Evolutionary conservation across 2,888 invertebrate genomes (phyloP).

Genomic region (Gastrophysa polygoni): DNA sequence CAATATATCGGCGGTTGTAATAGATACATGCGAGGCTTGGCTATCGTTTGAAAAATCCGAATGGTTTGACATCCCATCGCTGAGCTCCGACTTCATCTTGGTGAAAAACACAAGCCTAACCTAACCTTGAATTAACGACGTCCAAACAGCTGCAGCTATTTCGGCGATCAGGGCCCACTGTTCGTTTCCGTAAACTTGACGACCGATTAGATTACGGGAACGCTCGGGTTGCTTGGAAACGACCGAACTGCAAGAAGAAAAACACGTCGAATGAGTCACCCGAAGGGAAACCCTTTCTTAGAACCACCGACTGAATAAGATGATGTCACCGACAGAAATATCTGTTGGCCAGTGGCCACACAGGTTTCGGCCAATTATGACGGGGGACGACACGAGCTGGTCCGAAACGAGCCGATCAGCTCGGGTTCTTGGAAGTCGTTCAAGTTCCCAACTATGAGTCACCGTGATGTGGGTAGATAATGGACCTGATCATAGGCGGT

Average conservation of each 20-base stretch:
- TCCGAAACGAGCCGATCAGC: conserved; percentile 24
- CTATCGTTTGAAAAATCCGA: conserved; percentile 58
- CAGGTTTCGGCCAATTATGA: conserved; percentile 29
- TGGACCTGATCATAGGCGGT: conserved; percentile 5
- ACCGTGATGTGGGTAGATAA: conserved; percentile 27
- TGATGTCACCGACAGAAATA: conserved; percentile 59
- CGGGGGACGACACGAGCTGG: conserved; percentile 7
- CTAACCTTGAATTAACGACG: conserved; percentile 44
- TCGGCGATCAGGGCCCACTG: conserved; percentile 22
- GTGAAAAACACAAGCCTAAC: conserved; percentile 17
- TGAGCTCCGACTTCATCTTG: conserved; percentile 56
- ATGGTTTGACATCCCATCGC: conserved; percentile 56
- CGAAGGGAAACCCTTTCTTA: conserved; percentile 57
- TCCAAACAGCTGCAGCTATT: conserved; percentile 36
- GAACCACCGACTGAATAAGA: conserved; percentile 52
- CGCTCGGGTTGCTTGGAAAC: conserved; percentile 12
- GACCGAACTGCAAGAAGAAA: conserved; percentile 32
- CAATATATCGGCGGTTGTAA: conserved; percentile 54
- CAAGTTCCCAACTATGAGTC: conserved; percentile 29
- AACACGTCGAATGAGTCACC: conserved; percentile 53
- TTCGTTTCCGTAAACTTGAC: conserved; percentile 8
- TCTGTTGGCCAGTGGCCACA: conserved; percentile 43
- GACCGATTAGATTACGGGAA: conserved; percentile 21
- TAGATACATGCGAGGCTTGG: conserved; percentile 52
- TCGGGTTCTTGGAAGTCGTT: conserved; percentile 25